Percentiles rank a stretch among this genome's conserved stretches.
These are phyloP conservation scores for Leptinotarsa peninsularis DNA, from an alignment of 2,888 invertebrate genomes.

Conservation along the genomic window DNA sequence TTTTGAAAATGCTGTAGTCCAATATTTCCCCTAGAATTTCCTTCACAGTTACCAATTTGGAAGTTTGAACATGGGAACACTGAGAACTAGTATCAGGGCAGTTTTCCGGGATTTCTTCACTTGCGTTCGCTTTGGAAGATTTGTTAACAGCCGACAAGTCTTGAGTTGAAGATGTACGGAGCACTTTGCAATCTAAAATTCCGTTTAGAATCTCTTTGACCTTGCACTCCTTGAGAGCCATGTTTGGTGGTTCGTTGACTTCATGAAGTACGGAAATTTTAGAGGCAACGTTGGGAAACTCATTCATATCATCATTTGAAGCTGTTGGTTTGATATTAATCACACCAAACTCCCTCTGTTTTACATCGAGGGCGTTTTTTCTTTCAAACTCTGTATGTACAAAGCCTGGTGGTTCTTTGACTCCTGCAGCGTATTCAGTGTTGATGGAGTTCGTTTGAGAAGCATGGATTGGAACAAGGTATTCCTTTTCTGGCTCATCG, in stretches of 20 bases:
- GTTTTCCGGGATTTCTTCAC: background rate
- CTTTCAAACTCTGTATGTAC: background rate
- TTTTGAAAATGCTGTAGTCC: constrained; percentile 34
- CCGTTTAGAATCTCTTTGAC: constrained; percentile 24
- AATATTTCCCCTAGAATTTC: constrained; percentile 41
- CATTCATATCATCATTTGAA: no score
- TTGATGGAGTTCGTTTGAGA: background rate
- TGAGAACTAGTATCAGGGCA: background rate
- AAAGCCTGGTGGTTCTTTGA: background rate
- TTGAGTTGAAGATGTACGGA: background rate
- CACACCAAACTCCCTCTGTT: no score
- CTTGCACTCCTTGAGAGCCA: background rate
- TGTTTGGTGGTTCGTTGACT: background rate
- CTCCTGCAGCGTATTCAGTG: background rate
- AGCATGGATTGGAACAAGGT: background rate
- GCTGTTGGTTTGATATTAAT: no score
- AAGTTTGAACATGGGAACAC: background rate
- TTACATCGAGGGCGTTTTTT: background rate
- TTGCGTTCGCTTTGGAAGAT: background rate
- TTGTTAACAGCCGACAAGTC: background rate
- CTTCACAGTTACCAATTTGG: constrained; percentile 36
- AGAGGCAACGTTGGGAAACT: background rate
- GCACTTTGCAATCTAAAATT: constrained; percentile 22
- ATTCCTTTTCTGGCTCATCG: background rate
- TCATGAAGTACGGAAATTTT: background rate